Percentiles rank a stretch among this genome's conserved stretches.
phyloP scores from a whole-genome alignment of 2,797 vertebrate genomes.

The Ciconia nigra region DNA sequence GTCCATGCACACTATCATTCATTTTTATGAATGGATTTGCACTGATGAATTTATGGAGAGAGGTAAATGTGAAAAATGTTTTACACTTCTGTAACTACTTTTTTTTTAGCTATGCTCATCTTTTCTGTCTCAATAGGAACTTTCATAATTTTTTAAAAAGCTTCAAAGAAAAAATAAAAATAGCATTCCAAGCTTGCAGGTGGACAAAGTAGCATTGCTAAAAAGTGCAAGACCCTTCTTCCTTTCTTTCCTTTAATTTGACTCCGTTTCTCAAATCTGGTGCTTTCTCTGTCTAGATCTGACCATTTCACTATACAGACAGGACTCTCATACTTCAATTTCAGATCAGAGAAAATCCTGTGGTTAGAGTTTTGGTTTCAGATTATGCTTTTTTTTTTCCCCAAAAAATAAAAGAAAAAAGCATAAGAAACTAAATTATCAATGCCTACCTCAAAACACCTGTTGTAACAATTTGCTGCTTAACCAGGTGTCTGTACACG shows the following conservation, averaged over 20 bases:
- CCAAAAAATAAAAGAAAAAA: neutral
- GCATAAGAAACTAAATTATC: neutral
- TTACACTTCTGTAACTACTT: neutral
- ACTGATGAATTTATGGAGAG: neutral
- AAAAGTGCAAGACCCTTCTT: neutral
- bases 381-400: accelerated
- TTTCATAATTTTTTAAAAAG: neutral
- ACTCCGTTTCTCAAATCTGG: neutral
- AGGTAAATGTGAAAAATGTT: neutral
- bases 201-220: neutral
- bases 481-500: neutral
- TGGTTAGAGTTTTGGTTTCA: neutral
- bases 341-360: neutral
- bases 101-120: neutral
- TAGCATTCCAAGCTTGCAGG: neutral
- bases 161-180: neutral
- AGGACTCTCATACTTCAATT: neutral
- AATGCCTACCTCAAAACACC: neutral
- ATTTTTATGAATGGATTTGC: neutral
- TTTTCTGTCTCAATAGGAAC: neutral
- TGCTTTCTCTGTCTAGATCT: neutral
- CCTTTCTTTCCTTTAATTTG: neutral
- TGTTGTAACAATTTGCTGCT: neutral
- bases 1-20: neutral
- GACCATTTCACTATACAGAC: neutral